A percentile compares a stretch with the other conserved stretches of the same genome.
Conservation (phyloP, 2,113 vertebrate genomes). For the Urocolius indicus region DNA sequence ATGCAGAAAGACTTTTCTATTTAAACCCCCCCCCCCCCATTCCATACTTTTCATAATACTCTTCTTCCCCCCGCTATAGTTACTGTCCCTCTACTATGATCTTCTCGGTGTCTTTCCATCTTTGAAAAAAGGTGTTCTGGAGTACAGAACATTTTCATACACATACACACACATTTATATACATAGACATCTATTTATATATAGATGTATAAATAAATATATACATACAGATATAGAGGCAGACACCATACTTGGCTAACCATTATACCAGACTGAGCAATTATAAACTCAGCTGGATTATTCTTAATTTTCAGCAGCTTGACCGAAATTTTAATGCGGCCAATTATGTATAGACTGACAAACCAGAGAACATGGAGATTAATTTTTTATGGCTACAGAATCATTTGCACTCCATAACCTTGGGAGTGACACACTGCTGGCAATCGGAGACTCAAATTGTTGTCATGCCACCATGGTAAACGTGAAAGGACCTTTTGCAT, state of each 20-base stretch:
- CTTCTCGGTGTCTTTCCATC: background rate
- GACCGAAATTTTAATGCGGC: background rate
- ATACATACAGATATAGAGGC: background rate
- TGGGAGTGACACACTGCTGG: background rate
- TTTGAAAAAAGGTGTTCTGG: background rate
- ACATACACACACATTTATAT: fast-evolving
- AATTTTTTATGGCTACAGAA: conserved; percentile 47
- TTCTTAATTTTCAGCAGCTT: conserved; percentile 23
- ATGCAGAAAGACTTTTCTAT: background rate
- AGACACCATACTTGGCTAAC: background rate
- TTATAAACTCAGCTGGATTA: conserved; percentile 33
- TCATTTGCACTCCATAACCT: conserved; percentile 45
- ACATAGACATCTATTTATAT: background rate
- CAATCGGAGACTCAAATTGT: background rate
- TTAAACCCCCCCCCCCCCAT: background rate
- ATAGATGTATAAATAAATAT: background rate
- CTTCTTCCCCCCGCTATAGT: background rate
- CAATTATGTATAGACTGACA: conserved; percentile 22
- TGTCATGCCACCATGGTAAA: conserved; percentile 20
- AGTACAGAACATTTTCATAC: background rate
- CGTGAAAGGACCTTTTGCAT: conserved; percentile 28
- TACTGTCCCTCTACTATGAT: background rate
- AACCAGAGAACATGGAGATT: conserved; percentile 52
- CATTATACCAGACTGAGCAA: background rate
- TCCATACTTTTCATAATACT: background rate